Evolutionary conservation across 1,140 invertebrate species (phyloP).

Genomic region (Hesperophylax magnus): DNA sequence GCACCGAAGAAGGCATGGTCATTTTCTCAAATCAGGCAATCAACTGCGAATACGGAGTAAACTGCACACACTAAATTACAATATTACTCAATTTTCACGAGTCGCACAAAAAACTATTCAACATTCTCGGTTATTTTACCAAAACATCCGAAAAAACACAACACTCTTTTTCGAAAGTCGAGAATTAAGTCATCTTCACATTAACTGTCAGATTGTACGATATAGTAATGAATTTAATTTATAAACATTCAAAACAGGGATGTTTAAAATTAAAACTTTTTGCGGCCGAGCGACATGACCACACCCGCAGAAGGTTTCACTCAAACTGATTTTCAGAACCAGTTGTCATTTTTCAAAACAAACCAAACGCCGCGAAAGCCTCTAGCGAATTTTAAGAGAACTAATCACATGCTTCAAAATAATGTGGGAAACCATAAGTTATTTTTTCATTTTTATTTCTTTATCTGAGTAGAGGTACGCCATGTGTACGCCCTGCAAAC

Average conservation of each 20-base stretch:
- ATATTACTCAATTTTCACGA: constrained; percentile 32
- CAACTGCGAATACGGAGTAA: neutral
- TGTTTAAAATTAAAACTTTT: neutral
- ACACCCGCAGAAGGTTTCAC: neutral
- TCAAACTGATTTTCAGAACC: constrained; percentile 17
- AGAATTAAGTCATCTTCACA: constrained; percentile 7
- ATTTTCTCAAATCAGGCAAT: constrained; percentile 22
- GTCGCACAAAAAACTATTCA: constrained; percentile 16
- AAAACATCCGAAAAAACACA: constrained; percentile 22
- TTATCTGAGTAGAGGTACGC: no score
- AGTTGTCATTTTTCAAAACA: constrained; percentile 44
- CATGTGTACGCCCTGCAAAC: no score
- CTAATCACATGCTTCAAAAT: neutral
- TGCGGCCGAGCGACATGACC: constrained; percentile 2
- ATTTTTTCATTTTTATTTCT: no score
- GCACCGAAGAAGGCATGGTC: constrained; percentile 34
- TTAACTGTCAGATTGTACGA: neutral
- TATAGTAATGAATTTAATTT: constrained; percentile 15
- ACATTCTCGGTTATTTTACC: constrained; percentile 9
- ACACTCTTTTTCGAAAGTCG: neutral
- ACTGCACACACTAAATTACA: constrained; percentile 24
- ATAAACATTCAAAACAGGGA: constrained; percentile 38
- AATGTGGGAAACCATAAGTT: neutral
- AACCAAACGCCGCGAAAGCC: neutral
- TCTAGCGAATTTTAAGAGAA: constrained; percentile 12